Evolutionary conservation across 2,113 vertebrate species (phyloP), one percentile per base, ranked within the genome.

Genomic region (rabbit (Oryctolagus cuniculus)): DNA sequence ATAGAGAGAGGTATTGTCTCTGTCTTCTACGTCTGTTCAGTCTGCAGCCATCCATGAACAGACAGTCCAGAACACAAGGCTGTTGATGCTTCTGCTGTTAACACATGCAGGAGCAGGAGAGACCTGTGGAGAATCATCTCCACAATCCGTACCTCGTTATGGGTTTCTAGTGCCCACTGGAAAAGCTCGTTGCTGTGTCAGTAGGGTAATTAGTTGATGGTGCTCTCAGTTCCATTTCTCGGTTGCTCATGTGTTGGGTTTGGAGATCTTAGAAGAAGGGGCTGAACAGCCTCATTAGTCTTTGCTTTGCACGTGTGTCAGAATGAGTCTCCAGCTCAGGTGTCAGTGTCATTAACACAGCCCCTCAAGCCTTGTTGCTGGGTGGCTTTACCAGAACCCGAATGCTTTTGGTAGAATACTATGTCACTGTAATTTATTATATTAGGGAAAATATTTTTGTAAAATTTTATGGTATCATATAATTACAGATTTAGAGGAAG

Each of bases 341-440:
- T 74, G 34, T 89, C 87, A 64, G 0, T 63, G n/a, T 27, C 63
- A 11, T 70, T 11, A 74, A 55, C 3, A 11, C 34, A 36, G 3
- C 25, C 78, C 21, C 16, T 36, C 22, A 73, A 89, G 17, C 21
- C 51, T 96, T 75, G 27, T 29, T 87, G 67, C n/a, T 72, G 15
- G n/a, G 63, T 74, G 66, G 22, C 64, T 94, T 82, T 80, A 17
- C 89, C 27, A 79, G 36, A 70, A 51, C 34, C 51, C 74, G 66
- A 34, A 27, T 79, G 73, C 55, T 91, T 95, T 51, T 49, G 24
- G 17, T 61, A 72, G 79, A 94, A 94, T 67, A 44, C 44, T 44
- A 12, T 19, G 16, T 29, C 36, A 72, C 17, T 89, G 4, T 24
- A 77, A 27, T 34, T 49, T 38, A 72, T 58, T 55, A 81, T 17